Evolutionary conservation across 2,797 vertebrate species (phyloP).

Genomic region (Oreochromis mossambicus): DNA sequence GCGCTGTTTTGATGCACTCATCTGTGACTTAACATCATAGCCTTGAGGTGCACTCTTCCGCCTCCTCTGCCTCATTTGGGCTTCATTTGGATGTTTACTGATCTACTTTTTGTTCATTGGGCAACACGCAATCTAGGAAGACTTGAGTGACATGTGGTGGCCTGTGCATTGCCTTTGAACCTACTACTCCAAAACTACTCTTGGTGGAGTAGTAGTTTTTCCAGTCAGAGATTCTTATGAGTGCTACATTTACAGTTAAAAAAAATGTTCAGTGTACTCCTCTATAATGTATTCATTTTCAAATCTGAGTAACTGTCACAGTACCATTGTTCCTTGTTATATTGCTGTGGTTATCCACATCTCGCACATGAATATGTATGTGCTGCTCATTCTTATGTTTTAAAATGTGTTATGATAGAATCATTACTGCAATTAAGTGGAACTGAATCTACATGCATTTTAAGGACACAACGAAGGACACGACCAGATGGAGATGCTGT

Average conservation of each 20-base stretch:
- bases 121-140: background rate
- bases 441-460: slow-evolving; percentile 50
- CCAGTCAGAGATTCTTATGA: background rate
- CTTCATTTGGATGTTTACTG: background rate
- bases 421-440: slow-evolving; percentile 59
- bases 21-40: background rate
- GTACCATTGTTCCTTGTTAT: slow-evolving; percentile 13
- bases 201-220: background rate
- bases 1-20: background rate
- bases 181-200: background rate
- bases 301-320: background rate
- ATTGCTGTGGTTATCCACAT: slow-evolving; percentile 7
- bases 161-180: background rate
- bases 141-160: background rate
- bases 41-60: background rate
- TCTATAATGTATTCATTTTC: slow-evolving; percentile 22
- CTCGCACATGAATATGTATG: slow-evolving; percentile 53
- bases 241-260: background rate
- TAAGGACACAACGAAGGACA: slow-evolving; percentile 61
- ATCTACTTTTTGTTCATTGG: background rate
- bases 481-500: slow-evolving; percentile 35
- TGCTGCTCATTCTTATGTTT: slow-evolving; percentile 14
- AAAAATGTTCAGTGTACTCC: background rate
- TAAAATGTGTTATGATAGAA: slow-evolving; percentile 53
- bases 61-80: background rate